Evolutionary conservation across 2,888 invertebrate genomes (phyloP).

Genomic region (Drosophila robusta): DNA sequence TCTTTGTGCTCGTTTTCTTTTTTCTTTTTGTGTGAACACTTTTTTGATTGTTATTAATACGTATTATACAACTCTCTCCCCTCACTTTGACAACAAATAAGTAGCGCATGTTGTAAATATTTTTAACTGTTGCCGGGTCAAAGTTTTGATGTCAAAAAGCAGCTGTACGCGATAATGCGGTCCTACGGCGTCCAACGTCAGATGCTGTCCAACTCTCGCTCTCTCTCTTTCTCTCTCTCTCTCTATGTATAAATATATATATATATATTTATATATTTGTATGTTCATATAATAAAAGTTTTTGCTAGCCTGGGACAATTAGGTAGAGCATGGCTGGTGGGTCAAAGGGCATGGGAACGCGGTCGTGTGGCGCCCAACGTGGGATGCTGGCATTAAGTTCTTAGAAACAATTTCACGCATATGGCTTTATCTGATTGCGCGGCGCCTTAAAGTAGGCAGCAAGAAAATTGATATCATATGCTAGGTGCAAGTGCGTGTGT

Average conservation of each 20-base stretch:
- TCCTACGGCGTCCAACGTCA: slow-evolving; percentile 1
- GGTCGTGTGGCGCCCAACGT: neutral
- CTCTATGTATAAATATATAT: too few relatives aligned
- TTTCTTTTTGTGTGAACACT: neutral
- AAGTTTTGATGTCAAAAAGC: slow-evolving; percentile 14
- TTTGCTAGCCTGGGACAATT: neutral
- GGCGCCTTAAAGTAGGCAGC: slow-evolving; percentile 19
- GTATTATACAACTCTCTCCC: neutral
- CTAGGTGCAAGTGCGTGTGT: slow-evolving; percentile 7
- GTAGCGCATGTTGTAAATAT: slow-evolving; percentile 1
- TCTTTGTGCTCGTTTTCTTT: neutral
- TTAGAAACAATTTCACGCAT: slow-evolving; percentile 1
- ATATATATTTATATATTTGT: too few relatives aligned
- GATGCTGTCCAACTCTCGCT: neutral
- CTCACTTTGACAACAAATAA: neutral
- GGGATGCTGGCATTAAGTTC: neutral
- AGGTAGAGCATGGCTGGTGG: neutral
- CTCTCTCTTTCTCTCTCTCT: neutral
- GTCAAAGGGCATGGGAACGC: neutral
- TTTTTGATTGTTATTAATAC: slow-evolving; percentile 5
- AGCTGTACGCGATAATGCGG: slow-evolving; percentile 1
- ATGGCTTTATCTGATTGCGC: slow-evolving; percentile 1
- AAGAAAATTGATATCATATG: slow-evolving; percentile 12
- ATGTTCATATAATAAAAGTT: neutral
- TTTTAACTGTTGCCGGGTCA: slow-evolving; percentile 3